Base-by-base conservation (phyloP, 2,888 invertebrate genomes). In the Apotomis betuletana region DNA sequence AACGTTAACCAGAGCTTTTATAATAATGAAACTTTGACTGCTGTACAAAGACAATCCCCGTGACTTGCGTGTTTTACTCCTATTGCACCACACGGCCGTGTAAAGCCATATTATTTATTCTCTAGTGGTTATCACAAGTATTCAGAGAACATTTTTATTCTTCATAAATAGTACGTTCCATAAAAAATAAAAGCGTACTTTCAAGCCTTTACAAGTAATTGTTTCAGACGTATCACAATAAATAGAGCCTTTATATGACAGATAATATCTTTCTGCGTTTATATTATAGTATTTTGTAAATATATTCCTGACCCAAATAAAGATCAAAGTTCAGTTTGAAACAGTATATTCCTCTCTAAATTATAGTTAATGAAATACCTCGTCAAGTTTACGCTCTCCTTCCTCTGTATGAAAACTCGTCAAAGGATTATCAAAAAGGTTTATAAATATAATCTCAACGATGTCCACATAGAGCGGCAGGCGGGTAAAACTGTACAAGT, bases 21-120 rank as follows among this genome's bases (percentile, higher is more conserved):
- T 65, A 60, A 52, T 64, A 65, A 70, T 70, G 70, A 70, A 70
- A 70, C 70, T 65, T 59, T 60, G 70, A 60, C 44, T 59, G 51
- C n/a, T 52, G 59, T 60, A 36, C 36, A 13, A 6, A 52, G 44
- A 52, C 54, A n/a, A 57, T 13, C 10, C 49, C 62, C 41, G 44
- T 52, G 64, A 51, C 59, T 46, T 52, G 51, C 60, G 27, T 57
- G 36, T 36, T n/a, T 67, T 49, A 67, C 54, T 44, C 41, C 10
- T 64, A 4, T 27, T 67, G 63, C 38, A 54, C 27, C 61, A 36
- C n/a, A 12, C 8, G 5, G 41, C 15, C 27, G 15, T 10, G 36
- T 38, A 27, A 41, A 59, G 38, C 10, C 41, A 59, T 59, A 51
- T 59, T 61, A 61, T 41, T 60, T 64, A 64, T 12, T 15, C 0